Evolutionary conservation across 2,797 vertebrate genomes (phyloP), one percentile per base, ranked within the genome.

Genomic region (Anguilla anguilla): DNA sequence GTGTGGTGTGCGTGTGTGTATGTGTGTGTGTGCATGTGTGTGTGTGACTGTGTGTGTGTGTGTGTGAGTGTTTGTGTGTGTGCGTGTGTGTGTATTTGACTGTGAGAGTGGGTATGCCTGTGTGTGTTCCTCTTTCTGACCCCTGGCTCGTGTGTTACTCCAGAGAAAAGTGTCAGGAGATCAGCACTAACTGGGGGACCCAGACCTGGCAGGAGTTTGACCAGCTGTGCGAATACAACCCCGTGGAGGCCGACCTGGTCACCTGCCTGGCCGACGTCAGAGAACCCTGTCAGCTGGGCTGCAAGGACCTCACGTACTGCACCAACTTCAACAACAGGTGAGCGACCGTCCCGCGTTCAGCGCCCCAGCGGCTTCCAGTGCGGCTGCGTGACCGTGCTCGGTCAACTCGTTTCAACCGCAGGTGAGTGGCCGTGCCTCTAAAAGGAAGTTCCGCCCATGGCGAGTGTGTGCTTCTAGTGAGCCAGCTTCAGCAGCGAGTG

Each of bases 291-390:
- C 99, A 99, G 93, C 94, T 99, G 90, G 99, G 99, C 95, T 99
- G 99, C 95, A 97, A 97, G 94, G 98, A 98, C 92, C 98, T 99
- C 89, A 93, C 93, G 89, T 99, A 98, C 95, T 99, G 99, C 94
- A 98, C 97, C 95, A 99, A 99, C 97, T 99, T 99, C 96, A 99
- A 99, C 95, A 99, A 99, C 97, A 98, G 99, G 99, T 99, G 93
- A 92, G 93, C 88, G 19, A 72, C 31, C 0, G 6, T 55, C 28
- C 22, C 28, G n/a, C 35, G 67, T 46, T 11, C 15, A 11, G 15
- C n/a, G 13, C 46, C 7, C 13, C 15, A 59, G 22, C 43, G 22
- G 17, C 57, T 69, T 82, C n/a, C 55, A 39, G 22, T 86, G 89
- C 87, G 53, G 82, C n/a, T 51, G 49, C 85, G 31, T 35, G 22